phyloP scores from a whole-genome alignment of 2,797 vertebrate species.

The Taenioides sp. region DNA sequence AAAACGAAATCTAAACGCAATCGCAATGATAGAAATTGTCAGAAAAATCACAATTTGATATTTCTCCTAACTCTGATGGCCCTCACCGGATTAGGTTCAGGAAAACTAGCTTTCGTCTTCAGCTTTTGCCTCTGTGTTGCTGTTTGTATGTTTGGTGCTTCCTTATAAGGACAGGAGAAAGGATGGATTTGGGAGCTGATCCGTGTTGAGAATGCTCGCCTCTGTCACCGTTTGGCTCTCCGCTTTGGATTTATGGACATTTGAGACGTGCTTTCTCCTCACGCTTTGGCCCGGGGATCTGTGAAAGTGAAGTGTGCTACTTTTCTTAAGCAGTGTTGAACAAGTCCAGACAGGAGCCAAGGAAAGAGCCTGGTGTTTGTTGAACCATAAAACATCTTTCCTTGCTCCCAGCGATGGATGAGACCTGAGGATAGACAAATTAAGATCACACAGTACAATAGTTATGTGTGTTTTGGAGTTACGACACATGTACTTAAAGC shows the following conservation, averaged over 20 bases:
- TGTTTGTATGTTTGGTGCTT: constrained; percentile 25
- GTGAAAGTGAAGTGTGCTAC: constrained; percentile 15
- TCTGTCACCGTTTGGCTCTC: constrained; percentile 31
- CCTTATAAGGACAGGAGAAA: constrained; percentile 44
- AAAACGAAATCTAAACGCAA: no score
- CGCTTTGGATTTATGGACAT: constrained; percentile 40
- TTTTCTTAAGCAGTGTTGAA: constrained; percentile 23
- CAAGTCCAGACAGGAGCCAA: constrained; percentile 43
- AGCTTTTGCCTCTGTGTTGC: constrained; percentile 11
- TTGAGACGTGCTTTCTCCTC: constrained; percentile 1
- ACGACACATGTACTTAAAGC: neutral
- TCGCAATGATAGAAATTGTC: no score
- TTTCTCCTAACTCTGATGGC: no score
- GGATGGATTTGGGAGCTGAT: constrained; percentile 22
- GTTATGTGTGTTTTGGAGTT: neutral
- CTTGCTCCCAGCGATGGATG: neutral
- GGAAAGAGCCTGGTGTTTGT: constrained; percentile 16
- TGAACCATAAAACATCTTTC: constrained; percentile 5
- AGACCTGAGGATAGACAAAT: neutral
- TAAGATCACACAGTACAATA: neutral
- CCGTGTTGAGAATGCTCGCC: constrained; percentile 13
- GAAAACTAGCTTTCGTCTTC: neutral
- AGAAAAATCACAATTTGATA: no score
- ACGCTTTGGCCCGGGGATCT: constrained; percentile 19
- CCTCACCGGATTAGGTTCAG: neutral